phyloP scores from a whole-genome alignment of 2,888 invertebrate genomes.

The Drosophila siamana region DNA sequence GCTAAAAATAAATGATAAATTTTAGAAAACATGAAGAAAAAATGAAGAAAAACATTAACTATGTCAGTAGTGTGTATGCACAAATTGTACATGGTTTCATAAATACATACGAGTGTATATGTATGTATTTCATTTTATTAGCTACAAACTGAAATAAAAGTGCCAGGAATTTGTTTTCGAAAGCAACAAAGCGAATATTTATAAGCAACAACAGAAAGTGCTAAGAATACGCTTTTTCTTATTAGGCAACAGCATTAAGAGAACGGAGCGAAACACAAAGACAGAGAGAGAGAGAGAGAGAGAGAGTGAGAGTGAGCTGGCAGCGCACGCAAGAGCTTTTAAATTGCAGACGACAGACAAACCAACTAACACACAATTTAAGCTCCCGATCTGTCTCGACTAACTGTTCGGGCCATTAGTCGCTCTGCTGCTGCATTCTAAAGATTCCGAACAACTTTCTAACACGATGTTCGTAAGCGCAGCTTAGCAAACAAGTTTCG shows the following conservation, averaged over 20 bases:
- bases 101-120: conserved; percentile 28
- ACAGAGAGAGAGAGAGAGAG: conserved; percentile 2
- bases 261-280: background rate
- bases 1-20: conserved; percentile 39
- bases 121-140: conserved; percentile 37
- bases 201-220: conserved; percentile 38
- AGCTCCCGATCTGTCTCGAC: conserved; percentile 39
- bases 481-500: conserved; percentile 57
- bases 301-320: conserved; percentile 41
- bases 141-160: conserved; percentile 54
- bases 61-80: conserved; percentile 79
- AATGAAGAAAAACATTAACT: conserved; percentile 52
- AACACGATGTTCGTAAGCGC: conserved; percentile 45
- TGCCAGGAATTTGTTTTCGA: conserved; percentile 58
- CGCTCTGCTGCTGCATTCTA: conserved; percentile 48
- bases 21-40: conserved; percentile 15
- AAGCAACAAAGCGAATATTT: conserved; percentile 45
- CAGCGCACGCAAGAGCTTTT: conserved; percentile 34
- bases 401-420: conserved; percentile 46
- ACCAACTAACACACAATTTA: conserved; percentile 59
- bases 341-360: conserved; percentile 18
- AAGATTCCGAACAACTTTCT: conserved; percentile 59
- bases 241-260: conserved; percentile 50
- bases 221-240: conserved; percentile 63
- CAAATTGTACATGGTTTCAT: conserved; percentile 56